A percentile compares a stretch with the other conserved stretches of the same genome.
phyloP scores from a whole-genome alignment of 1,140 invertebrate genomes.

The Sarcophaga peregrina region DNA sequence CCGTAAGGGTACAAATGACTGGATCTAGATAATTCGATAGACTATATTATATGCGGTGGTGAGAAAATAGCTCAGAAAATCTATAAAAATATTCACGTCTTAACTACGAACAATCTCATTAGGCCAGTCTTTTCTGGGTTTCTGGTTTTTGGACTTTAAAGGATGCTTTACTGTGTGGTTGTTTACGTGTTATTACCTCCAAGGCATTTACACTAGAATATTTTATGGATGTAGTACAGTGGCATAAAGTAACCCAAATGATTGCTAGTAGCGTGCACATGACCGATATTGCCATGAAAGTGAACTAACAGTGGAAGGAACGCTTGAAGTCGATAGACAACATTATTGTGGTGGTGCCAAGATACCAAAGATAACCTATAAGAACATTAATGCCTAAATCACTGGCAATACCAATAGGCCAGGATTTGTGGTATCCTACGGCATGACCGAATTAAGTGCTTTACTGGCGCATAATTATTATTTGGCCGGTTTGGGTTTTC shows the following conservation, averaged over 20 bases:
- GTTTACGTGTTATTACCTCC: conserved; percentile 55
- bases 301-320: conserved; percentile 31
- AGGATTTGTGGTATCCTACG: conserved; percentile 55
- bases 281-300: conserved; percentile 30
- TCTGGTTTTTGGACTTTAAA: conserved; percentile 56
- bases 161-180: conserved; percentile 53
- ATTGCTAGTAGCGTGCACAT: conserved; percentile 55
- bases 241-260: conserved; percentile 53
- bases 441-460: conserved; percentile 53
- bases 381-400: conserved; percentile 51
- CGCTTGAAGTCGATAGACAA: conserved; percentile 48
- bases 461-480: conserved; percentile 54
- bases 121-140: conserved; percentile 61
- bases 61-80: too few species aligned
- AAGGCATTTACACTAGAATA: conserved; percentile 55
- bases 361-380: conserved; percentile 51
- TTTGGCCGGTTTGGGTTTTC: conserved; percentile 54
- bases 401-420: conserved; percentile 45
- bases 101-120: too few species aligned
- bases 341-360: conserved; percentile 59
- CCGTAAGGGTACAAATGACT: too few species aligned
- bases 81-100: too few species aligned
- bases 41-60: too few species aligned
- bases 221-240: conserved; percentile 51
- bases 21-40: too few species aligned